Evolutionary conservation across 2,797 vertebrate species (phyloP), one percentile per base, ranked within the genome.

Genomic region (Enteromius afrohamiltoni): DNA sequence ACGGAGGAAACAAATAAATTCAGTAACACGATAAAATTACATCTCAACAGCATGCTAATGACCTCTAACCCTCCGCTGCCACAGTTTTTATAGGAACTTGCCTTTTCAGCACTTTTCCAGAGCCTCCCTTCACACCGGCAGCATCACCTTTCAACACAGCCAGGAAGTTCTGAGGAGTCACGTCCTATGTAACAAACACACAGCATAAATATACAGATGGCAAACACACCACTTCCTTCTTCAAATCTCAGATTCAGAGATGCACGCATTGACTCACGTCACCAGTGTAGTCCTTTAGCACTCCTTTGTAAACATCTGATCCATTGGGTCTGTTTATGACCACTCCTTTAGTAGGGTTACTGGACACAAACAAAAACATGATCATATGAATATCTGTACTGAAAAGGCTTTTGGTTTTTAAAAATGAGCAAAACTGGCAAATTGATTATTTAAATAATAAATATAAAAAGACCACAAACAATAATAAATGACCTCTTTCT

Each of bases 311-410:
- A 31, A 99, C 97, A 6, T 99, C 97, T 0, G 95, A 90, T 69
- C 98, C 98, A 0, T 98, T 97, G 1, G 97, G 98, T 84, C 96
- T 94, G 87, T 99, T 99, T 92, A 99, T 98, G 85, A 99, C 1
- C 16, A 96, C 85, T 4, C 97, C 98, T 2, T 95, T 95, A 1
- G 97, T 99, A 21, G 97, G 98, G 89, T 99, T 99, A 0, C 98
- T 99, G 92, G 26, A 88, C 60, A 73, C 17, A 82, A 13, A 64
- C 14, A 64, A 64, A 77, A 16, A 58, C 34, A 77, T 14, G 53
- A 9, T 4, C 10, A 73, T 1, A 84, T 58, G 16, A 34, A 67
- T 58, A 6, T n/a, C 8, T 58, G 3, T 37, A 40, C 16, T 9
- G 34, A 9, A 29, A 42, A 58, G 21, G n/a, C 7, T 42, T 80